phyloP scores from a whole-genome alignment of 2,888 invertebrate species.

The Caenorhabditis sp. region DNA sequence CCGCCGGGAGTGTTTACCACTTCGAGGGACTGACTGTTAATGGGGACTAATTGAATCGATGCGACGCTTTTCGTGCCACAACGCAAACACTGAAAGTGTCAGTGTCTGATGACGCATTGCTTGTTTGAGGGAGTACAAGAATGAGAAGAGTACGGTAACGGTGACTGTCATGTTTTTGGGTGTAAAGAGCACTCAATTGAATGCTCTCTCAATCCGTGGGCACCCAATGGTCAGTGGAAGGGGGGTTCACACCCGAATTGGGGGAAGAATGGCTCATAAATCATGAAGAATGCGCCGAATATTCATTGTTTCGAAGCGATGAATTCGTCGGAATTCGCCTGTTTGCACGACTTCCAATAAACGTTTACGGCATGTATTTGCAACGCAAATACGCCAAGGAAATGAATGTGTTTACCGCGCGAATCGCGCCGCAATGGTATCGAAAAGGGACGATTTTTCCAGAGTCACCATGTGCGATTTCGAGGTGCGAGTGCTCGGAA shows the following conservation, averaged over 20 bases:
- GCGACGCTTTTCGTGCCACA: conserved; percentile 24
- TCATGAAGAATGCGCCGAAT: conserved; percentile 11
- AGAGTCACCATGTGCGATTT: conserved; percentile 79
- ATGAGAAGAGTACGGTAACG: too few relatives aligned
- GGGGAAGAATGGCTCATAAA: conserved; percentile 44
- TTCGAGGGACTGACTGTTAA: neutral
- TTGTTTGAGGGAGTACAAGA: too few relatives aligned
- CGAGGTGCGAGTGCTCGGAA: conserved; percentile 80
- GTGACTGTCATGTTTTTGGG: too few relatives aligned
- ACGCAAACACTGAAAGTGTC: too few relatives aligned
- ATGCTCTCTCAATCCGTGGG: too few relatives aligned
- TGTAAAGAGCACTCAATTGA: too few relatives aligned
- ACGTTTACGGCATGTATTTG: conserved; percentile 50
- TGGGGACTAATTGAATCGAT: conserved; percentile 27
- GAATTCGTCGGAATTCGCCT: conserved; percentile 39
- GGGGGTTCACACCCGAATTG: neutral
- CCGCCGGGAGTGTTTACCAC: conserved; percentile 1
- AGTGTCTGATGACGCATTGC: too few relatives aligned
- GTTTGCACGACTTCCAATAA: conserved; percentile 54
- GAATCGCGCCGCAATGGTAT: conserved; percentile 24
- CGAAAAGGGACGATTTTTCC: conserved; percentile 25
- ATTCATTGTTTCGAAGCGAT: conserved; percentile 29
- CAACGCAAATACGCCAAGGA: conserved; percentile 26
- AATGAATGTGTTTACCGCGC: conserved; percentile 41
- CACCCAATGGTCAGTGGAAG: neutral